Base-by-base conservation (phyloP, 92 coral and sea anemone species). In the Paramuricea clavata region DNA sequence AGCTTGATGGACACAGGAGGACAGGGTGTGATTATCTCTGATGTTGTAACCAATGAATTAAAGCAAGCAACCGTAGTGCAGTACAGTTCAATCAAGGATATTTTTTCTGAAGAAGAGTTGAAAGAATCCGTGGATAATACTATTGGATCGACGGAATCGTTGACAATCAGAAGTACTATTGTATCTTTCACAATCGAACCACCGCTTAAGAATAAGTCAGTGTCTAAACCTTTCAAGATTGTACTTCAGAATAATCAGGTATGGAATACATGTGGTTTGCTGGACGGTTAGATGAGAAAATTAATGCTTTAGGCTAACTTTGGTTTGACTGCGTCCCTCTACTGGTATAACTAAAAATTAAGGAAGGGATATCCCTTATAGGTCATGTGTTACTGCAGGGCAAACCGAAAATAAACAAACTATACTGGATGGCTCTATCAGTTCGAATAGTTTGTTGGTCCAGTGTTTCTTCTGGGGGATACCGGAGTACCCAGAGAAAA, bases 171-270 rank as follows among this genome's bases (percentile, higher is more conserved):
- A 60, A 79, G 84, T 41, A 79, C 72, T 7, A 22, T 79, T 0
- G 74, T 79, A 28, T 59, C 84, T 15, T 60, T 79, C 12, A 79
- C 31, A 17, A 79, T 73, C 0, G 19, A 59, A 21, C 84, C 84
- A 11, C 42, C 36, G 31, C 43, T 78, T 17, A 33, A n/a, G n/a
- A n/a, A 57, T 28, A 8, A n/a, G 16, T 49, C 69, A 57, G 0
- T 47, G 6, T 28, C 44, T 33, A 73, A 79, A 19, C 84, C 84
- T 28, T 79, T 79, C 49, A 79, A 34, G 60, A 59, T 79, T 26
- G 39, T 61, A 3, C 54, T 79, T 0, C 50, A 79, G 12, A 79
- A 79, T 30, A 79, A 79, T 35, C 84, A 79, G 84, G 84, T 79
- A 60, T 12, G 27, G 0, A 27, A 5, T 5, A 6, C 2, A 9